These are phyloP conservation scores for Sinodicranocentrus sp. DNA, from an alignment of 2,888 invertebrate species.

Conservation along the genomic window DNA sequence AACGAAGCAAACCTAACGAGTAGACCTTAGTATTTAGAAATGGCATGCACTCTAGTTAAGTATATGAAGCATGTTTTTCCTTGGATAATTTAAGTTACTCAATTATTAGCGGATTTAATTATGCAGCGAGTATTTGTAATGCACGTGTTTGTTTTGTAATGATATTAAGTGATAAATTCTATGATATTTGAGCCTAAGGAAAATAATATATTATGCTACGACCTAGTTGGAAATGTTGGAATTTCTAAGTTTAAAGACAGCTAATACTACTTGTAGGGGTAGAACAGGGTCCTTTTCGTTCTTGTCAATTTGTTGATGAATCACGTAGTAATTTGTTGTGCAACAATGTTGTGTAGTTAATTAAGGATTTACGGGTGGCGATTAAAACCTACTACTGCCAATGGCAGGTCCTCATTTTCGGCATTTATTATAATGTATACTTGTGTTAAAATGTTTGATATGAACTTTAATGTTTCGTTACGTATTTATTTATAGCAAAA, in stretches of 20 bases:
- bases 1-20: slow-evolving; percentile 64
- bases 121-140: slow-evolving; percentile 24
- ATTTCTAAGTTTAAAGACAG: slow-evolving; percentile 33
- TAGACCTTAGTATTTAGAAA: slow-evolving; percentile 19
- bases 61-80: background rate
- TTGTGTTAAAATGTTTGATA: too few relatives aligned
- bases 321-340: too few relatives aligned
- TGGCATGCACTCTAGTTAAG: background rate
- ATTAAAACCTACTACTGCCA: too few relatives aligned
- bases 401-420: too few relatives aligned
- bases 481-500: slow-evolving; percentile 19
- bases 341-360: background rate
- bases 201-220: slow-evolving; percentile 21
- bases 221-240: background rate
- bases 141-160: slow-evolving; percentile 26
- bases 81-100: slow-evolving; percentile 9
- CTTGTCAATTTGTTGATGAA: too few relatives aligned
- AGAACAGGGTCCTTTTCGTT: background rate
- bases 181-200: slow-evolving; percentile 11
- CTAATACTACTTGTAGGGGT: background rate
- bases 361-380: background rate
- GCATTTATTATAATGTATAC: too few relatives aligned
- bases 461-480: background rate
- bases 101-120: too few relatives aligned
- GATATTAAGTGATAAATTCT: slow-evolving; percentile 29